Evolutionary conservation across 2,113 vertebrate genomes (phyloP), one percentile per base, ranked within the genome.

Genomic region (Lagopus muta): DNA sequence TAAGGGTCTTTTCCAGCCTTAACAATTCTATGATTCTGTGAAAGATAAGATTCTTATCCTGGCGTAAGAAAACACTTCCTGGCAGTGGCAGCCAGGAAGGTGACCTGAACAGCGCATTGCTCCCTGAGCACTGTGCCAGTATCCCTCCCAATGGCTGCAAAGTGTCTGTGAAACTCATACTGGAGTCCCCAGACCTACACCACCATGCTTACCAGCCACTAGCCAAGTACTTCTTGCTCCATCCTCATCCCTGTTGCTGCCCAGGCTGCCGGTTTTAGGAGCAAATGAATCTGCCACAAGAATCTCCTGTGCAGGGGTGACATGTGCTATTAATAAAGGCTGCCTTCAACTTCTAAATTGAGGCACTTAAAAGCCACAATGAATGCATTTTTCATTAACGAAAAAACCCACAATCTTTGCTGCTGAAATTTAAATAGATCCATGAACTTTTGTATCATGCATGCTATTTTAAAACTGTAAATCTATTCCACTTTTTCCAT

Each of bases 261-360:
- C 73, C 62, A 42, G 58, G 54, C 10, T 89, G 67, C 36, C 71
- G 73, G 78, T 58, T 76, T 42, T 82, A 91, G 71, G 84, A 85
- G 92, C 82, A 88, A 82, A 83, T 27, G 38, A 82, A 87, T 92
- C 71, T 76, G 50, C 92, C 86, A 43, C 82, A 91, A 69, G 84
- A 89, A 93, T 95, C 91, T 94, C 79, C 74, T 67, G 58, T 73
- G 60, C 54, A 16, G 40, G 87, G 64, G 73, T 89, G 85, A 42
- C 92, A 95, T 94, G 78, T 93, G 94, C 84, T 95, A 52, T 90
- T 94, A 92, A 94, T 96, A 95, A 96, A 94, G 90, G n/a, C 28
- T 36, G 94, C 94, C 94, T 93, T 74, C 84, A 27, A n/a, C 65
- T 96, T 93, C 92, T 93, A 95, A 96, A 93, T 82, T 2, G 11